Percentiles rank a stretch among this genome's conserved stretches.
phyloP scores from a whole-genome alignment of 2,888 invertebrate species.

The Leucophora obtusa region DNA sequence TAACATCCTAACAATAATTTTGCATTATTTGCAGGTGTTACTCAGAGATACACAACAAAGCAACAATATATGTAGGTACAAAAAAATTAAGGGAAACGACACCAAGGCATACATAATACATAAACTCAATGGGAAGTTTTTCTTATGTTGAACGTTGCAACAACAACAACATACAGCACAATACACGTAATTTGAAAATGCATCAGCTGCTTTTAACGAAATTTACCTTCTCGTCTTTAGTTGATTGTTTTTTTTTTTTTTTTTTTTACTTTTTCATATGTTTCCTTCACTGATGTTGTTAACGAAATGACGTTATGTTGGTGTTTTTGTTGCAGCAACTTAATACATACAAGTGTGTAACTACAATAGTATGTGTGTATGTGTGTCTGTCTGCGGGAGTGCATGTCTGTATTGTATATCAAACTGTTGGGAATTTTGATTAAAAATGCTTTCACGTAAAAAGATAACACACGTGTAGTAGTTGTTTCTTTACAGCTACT shows the following conservation, averaged over 20 bases:
- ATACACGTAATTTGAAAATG: constrained; percentile 15
- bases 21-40: constrained; percentile 60
- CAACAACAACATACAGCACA: not conserved
- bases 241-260: constrained; percentile 10
- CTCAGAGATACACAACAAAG: constrained; percentile 40
- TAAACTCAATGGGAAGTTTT: constrained; percentile 4
- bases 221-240: constrained; percentile 44
- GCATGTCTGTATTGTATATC: constrained; percentile 69
- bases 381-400: constrained; percentile 61
- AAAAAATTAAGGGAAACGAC: constrained; percentile 6
- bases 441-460: constrained; percentile 78
- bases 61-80: not conserved
- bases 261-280: not conserved
- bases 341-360: constrained; percentile 25
- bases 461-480: constrained; percentile 54
- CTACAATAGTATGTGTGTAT: not conserved
- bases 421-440: constrained; percentile 78
- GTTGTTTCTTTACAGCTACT: constrained; percentile 2
- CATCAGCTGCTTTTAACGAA: constrained; percentile 53
- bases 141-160: not conserved
- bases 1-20: constrained; percentile 49
- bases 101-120: constrained; percentile 2
- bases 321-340: constrained; percentile 28
- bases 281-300: not conserved
- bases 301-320: constrained; percentile 18